A percentile compares a stretch with the other conserved stretches of the same genome.
Evolutionary conservation across 2,888 invertebrate genomes (phyloP).

Genomic region (Chrysolina haemoptera): DNA sequence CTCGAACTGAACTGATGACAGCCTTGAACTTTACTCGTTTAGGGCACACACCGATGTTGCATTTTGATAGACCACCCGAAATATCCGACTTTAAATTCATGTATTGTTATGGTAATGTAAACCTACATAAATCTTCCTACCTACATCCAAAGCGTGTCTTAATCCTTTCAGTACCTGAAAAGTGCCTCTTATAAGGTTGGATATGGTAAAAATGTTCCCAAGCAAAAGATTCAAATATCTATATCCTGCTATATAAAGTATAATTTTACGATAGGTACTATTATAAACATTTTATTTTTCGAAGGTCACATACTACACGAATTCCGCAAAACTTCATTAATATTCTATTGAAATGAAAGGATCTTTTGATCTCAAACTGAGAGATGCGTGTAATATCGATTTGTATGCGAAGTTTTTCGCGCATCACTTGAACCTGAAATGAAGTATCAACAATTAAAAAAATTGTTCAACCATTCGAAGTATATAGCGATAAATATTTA

Average conservation of each 20-base stretch:
- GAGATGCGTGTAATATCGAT: too few species aligned
- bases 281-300: not conserved
- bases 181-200: conserved; percentile 8
- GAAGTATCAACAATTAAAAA: too few species aligned
- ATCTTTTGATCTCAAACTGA: not conserved
- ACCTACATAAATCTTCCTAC: not conserved
- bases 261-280: not conserved
- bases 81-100: not conserved
- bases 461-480: too few species aligned
- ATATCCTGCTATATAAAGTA: not conserved
- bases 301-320: not conserved
- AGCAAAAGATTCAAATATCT: not conserved
- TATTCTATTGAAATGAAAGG: not conserved
- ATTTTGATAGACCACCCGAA: not conserved
- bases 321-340: not conserved
- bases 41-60: not conserved
- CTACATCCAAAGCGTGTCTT: not conserved
- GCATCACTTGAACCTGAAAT: too few species aligned
- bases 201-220: not conserved
- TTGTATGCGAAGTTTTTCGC: too few species aligned
- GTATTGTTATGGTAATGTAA: not conserved
- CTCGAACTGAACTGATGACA: too few species aligned
- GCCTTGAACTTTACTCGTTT: too few species aligned
- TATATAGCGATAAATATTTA: too few species aligned
- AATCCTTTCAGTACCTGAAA: not conserved